Evolutionary conservation across 2,797 vertebrate genomes (phyloP), one percentile per base, ranked within the genome.

Genomic region (Thripadectes ignobilis): DNA sequence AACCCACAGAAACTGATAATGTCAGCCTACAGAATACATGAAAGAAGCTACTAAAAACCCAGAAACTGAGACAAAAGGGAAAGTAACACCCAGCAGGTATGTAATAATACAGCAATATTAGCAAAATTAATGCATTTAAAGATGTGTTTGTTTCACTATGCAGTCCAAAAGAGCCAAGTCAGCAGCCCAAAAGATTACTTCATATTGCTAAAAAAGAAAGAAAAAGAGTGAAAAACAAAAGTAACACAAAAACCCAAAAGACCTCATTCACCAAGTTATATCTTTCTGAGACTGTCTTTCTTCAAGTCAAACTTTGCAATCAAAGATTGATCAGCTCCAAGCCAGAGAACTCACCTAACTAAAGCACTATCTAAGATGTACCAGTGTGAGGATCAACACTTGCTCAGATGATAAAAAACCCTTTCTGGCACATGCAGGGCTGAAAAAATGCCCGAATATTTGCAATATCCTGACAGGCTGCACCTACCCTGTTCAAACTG

Each of bases 211-310:
- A n/a, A 63, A 72, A 74, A 49, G 10, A 30, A 39, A 34, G 4
- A 7, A 32, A 22, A 24, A 8, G 9, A 12, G 6, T 4, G 1
- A 2, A 9, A 54, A 57, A 26, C 9, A 15, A 27, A 12, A 30
- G 17, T n/a, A 16, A 7, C 51, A 48, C 26, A 49, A 30, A 52
- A 52, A 7, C 19, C 43, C 43, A 1, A 16, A 29, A 41, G 30
- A 30, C 11, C 32, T 24, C 10, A 20, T 68, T 69, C 11, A 41
- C 16, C 4, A 15, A 52, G 22, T 75, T 62, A 1, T 18, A 11
- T 3, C 39, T 75, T 45, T 48, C 59, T 30, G 54, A 74, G 45
- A 32, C 27, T 12, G 63, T 80, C 67, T 5, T 57, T 21, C 43
- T 63, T 75, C 14, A 46, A 88, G n/a, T 12, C 30, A 67, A 57